These are phyloP conservation scores for Parapristionchus giblindavisi DNA, from an alignment of 2,888 invertebrate genomes.

Conservation along the genomic window DNA sequence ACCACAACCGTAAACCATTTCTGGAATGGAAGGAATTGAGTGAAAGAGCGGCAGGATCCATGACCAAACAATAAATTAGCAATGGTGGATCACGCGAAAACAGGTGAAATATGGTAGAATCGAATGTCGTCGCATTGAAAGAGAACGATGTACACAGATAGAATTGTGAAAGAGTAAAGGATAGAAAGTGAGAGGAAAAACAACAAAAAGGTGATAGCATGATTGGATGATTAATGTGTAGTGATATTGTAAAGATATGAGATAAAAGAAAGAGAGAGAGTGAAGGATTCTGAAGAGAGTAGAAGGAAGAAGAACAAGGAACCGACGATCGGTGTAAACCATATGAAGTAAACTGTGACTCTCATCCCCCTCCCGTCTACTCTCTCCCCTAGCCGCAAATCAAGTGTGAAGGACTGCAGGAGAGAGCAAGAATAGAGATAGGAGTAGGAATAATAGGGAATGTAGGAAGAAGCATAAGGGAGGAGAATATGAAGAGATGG, in stretches of 20 bases:
- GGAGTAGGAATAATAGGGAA: not conserved
- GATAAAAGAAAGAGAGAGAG: not conserved
- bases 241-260: not conserved
- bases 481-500: conserved; percentile 5
- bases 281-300: not conserved
- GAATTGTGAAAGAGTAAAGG: not conserved
- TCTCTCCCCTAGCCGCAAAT: not conserved
- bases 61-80: not conserved
- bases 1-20: conserved; percentile 64
- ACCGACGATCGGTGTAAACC: not conserved
- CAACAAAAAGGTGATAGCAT: no score
- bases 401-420: not conserved
- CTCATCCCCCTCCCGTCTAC: no score
- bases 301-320: not conserved
- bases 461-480: not conserved
- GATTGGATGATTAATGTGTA: not conserved
- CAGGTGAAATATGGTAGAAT: not conserved
- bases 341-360: conserved; percentile 21
- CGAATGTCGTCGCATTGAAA: not conserved
- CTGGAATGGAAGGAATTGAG: conserved; percentile 11
- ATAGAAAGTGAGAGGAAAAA: not conserved
- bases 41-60: not conserved
- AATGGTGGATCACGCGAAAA: not conserved
- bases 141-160: not conserved
- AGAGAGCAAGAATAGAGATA: not conserved